Evolutionary conservation across 2,888 invertebrate genomes (phyloP).

Genomic region (Drosophila mulleri): DNA sequence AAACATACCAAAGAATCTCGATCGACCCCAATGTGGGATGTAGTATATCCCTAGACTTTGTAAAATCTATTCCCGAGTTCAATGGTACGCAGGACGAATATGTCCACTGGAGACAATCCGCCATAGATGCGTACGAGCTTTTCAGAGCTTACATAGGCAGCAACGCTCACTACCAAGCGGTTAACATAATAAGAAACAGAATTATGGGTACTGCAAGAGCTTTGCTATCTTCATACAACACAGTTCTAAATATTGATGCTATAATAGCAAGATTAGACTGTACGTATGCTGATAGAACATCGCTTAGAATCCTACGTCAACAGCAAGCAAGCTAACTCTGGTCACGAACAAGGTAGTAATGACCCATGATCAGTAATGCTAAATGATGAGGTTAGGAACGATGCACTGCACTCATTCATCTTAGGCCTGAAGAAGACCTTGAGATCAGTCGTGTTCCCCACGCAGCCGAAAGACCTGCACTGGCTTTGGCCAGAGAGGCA

Average conservation of each 20-base stretch:
- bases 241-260: constrained; percentile 1
- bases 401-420: background rate
- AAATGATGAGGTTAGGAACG: constrained; percentile 2
- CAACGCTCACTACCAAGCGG: constrained; percentile 1
- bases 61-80: background rate
- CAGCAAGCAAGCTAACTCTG: background rate
- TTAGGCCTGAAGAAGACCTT: background rate
- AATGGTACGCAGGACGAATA: constrained; percentile 1
- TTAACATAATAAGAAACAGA: constrained; percentile 6
- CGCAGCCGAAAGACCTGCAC: constrained; percentile 2
- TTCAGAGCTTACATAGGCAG: constrained; percentile 7
- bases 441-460: constrained; percentile 1
- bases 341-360: constrained; percentile 3
- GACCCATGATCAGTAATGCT: background rate
- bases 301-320: background rate
- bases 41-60: background rate
- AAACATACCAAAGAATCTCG: background rate
- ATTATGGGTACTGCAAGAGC: background rate
- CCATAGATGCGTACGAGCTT: background rate
- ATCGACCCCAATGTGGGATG: background rate
- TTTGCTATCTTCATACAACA: background rate
- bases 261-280: constrained; percentile 1
- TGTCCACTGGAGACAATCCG: constrained; percentile 8
- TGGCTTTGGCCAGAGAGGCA: background rate
- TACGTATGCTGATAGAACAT: constrained; percentile 1